Percentiles rank a stretch among this genome's conserved stretches.
Conservation (phyloP, 2,113 vertebrate genomes). For the Philantomba maxwellii region DNA sequence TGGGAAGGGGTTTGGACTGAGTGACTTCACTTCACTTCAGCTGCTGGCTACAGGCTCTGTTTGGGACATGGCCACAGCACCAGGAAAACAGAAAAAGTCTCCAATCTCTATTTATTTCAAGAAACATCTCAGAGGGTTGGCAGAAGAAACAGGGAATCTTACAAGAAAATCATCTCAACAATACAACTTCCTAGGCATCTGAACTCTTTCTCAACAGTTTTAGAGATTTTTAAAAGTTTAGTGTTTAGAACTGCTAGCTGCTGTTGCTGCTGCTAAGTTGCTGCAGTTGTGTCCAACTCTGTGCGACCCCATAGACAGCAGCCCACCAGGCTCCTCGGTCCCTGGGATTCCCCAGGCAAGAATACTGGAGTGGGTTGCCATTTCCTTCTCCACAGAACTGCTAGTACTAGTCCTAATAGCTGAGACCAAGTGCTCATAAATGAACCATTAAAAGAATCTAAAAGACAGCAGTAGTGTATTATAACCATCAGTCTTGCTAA, state of each 20-base stretch:
- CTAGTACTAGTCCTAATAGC: not conserved
- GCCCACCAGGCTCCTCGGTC: too few relatives aligned
- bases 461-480: not conserved
- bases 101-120: not conserved
- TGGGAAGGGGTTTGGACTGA: not conserved
- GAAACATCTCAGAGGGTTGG: not conserved
- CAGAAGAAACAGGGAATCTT: not conserved
- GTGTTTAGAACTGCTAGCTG: not conserved
- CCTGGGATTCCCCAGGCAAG: too few relatives aligned
- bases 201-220: not conserved
- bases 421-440: not conserved
- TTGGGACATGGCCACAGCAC: not conserved
- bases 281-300: too few relatives aligned
- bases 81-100: not conserved
- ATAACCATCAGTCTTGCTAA: not conserved
- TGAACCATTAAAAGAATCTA: not conserved
- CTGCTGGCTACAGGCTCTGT: not conserved
- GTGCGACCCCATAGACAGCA: too few relatives aligned
- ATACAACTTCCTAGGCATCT: not conserved
- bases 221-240: not conserved
- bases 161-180: not conserved
- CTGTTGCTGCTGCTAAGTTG: too few relatives aligned
- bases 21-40: not conserved
- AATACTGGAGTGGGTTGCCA: too few relatives aligned
- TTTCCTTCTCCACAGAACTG: not conserved